These are phyloP conservation scores for Paragorgia papillata DNA, from an alignment of 92 coral and sea anemone species.

Conservation along the genomic window DNA sequence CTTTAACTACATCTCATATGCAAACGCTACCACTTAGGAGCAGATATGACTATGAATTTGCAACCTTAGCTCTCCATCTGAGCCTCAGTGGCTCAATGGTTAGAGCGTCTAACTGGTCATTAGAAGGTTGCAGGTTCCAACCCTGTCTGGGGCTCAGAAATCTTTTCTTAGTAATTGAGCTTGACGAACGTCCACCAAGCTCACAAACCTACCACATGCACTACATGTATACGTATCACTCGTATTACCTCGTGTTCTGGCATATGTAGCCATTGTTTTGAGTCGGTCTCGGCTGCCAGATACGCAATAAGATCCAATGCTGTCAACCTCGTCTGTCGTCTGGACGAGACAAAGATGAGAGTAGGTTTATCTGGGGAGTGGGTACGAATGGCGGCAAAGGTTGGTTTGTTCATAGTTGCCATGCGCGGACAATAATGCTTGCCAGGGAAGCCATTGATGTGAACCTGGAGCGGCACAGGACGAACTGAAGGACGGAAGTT, in stretches of 20 bases:
- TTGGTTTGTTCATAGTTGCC: conserved; percentile 99
- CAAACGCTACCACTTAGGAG: too few species aligned
- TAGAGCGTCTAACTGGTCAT: too few species aligned
- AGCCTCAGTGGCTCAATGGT: too few species aligned
- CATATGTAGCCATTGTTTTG: conserved; percentile 99
- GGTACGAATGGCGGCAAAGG: conserved; percentile 87
- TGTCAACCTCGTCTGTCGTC: conserved; percentile 96
- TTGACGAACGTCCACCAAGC: too few species aligned
- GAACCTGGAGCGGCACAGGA: conserved; percentile 98
- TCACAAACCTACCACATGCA: too few species aligned
- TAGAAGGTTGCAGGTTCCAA: too few species aligned
- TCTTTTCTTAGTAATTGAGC: too few species aligned
- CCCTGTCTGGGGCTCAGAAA: too few species aligned
- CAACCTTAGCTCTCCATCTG: too few species aligned
- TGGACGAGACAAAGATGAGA: conserved; percentile 91
- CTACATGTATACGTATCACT: too few species aligned
- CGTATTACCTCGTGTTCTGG: conserved; percentile 85
- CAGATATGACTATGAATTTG: too few species aligned
- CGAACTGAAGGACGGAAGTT: conserved; percentile 99
- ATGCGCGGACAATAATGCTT: conserved; percentile 99
- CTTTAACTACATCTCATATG: too few species aligned
- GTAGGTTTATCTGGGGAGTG: conserved; percentile 93
- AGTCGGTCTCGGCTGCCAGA: conserved; percentile 82
- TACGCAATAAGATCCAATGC: conserved; percentile 93
- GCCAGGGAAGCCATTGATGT: conserved; percentile 94